Percentiles rank a stretch among this genome's conserved stretches.
Evolutionary conservation across 2,888 invertebrate genomes (phyloP).

Genomic region (Lycia hirtaria): DNA sequence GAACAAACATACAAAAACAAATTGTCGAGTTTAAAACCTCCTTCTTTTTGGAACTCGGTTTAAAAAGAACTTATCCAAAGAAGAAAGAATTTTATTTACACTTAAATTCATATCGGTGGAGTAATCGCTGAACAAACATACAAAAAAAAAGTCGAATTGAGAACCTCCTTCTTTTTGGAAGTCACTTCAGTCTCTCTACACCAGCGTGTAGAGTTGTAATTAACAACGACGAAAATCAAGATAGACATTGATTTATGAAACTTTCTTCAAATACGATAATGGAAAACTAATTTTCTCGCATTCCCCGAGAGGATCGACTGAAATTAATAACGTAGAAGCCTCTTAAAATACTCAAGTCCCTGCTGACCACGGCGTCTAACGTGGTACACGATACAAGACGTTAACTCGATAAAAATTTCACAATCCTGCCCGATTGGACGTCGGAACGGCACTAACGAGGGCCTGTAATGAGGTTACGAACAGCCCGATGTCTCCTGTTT

Average conservation of each 20-base stretch:
- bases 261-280: conserved; percentile 24
- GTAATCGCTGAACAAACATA: too few relatives aligned
- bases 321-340: conserved; percentile 26
- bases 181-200: too few relatives aligned
- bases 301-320: conserved; percentile 14
- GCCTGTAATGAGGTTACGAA: conserved; percentile 58
- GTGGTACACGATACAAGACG: conserved; percentile 32
- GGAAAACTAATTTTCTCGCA: conserved; percentile 21
- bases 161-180: too few relatives aligned
- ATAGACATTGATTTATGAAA: conserved; percentile 24
- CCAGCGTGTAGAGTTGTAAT: too few relatives aligned
- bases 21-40: too few relatives aligned
- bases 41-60: too few relatives aligned
- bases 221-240: conserved; percentile 5
- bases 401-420: conserved; percentile 48
- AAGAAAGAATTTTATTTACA: too few relatives aligned
- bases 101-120: too few relatives aligned
- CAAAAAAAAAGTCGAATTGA: too few relatives aligned
- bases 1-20: too few relatives aligned
- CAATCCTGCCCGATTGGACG: conserved; percentile 49
- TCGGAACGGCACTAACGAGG: conserved; percentile 54
- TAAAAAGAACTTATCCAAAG: too few relatives aligned
- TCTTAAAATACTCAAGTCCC: conserved; percentile 22
- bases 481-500: conserved; percentile 57
- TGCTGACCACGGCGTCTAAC: conserved; percentile 6